Conservation (phyloP, 1,140 invertebrate genomes). For the Phymastichus coffea region DNA sequence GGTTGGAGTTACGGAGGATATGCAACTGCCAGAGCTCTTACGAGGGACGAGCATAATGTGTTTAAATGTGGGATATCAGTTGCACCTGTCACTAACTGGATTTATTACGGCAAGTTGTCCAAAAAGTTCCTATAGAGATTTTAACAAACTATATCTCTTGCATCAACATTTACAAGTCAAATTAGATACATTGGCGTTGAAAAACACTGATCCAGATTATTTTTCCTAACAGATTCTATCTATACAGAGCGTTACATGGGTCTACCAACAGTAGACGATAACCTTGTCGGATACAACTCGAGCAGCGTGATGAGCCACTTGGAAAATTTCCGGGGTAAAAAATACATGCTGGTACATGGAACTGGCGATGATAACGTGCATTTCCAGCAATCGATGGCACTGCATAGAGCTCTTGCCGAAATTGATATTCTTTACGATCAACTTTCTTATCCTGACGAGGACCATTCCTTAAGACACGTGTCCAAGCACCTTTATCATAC, state of each 20-base stretch:
- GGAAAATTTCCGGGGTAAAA: slow-evolving; percentile 58
- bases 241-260: slow-evolving; percentile 73
- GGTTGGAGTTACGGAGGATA: slow-evolving; percentile 71
- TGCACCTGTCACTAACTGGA: slow-evolving; percentile 80
- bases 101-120: slow-evolving; percentile 87
- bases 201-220: too few relatives aligned
- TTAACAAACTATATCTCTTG: too few relatives aligned
- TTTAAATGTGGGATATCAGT: slow-evolving; percentile 68
- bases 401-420: slow-evolving; percentile 62
- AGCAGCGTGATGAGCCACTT: slow-evolving; percentile 58
- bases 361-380: slow-evolving; percentile 70
- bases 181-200: too few relatives aligned
- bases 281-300: slow-evolving; percentile 59
- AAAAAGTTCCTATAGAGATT: too few relatives aligned
- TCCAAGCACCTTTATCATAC: slow-evolving; percentile 63
- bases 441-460: slow-evolving; percentile 66
- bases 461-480: slow-evolving; percentile 59
- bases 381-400: slow-evolving; percentile 68
- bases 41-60: slow-evolving; percentile 57
- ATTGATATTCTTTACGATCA: slow-evolving; percentile 64
- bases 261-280: slow-evolving; percentile 59
- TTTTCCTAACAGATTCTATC: slow-evolving; percentile 60
- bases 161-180: too few relatives aligned
- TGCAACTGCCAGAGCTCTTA: slow-evolving; percentile 48
- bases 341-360: slow-evolving; percentile 66